phyloP scores from a whole-genome alignment of 2,888 invertebrate species.

The Pollenia labialis region DNA sequence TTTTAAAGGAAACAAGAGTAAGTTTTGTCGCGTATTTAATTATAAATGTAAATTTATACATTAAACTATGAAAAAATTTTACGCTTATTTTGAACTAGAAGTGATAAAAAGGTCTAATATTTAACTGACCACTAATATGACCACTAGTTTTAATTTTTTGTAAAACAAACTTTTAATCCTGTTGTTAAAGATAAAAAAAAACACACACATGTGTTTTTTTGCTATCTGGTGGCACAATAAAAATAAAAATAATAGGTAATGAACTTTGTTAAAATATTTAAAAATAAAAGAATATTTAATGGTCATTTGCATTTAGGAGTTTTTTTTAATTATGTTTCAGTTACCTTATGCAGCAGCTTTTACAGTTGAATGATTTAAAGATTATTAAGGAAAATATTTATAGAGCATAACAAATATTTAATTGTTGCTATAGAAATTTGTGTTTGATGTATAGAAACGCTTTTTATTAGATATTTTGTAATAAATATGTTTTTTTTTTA shows the following conservation, averaged over 20 bases:
- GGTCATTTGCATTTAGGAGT: conserved; percentile 8
- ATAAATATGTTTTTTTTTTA: background rate
- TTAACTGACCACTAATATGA: conserved; percentile 61
- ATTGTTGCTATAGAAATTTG: background rate
- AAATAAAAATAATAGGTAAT: conserved; percentile 22
- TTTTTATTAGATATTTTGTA: background rate
- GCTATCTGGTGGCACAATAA: background rate
- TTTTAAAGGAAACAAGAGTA: conserved; percentile 31
- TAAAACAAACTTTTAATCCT: conserved; percentile 50
- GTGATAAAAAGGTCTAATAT: conserved; percentile 14
- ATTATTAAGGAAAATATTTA: background rate
- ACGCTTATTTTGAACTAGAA: conserved; percentile 27
- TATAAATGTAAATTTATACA: conserved; percentile 66
- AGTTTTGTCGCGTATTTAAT: conserved; percentile 64
- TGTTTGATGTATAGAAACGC: background rate
- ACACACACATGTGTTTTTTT: conserved; percentile 26
- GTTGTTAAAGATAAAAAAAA: conserved; percentile 23
- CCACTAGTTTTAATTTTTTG: conserved; percentile 35
- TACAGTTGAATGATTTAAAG: conserved; percentile 32
- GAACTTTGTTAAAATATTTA: background rate
- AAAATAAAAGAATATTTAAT: background rate
- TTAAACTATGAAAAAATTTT: conserved; percentile 9
- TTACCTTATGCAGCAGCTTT: conserved; percentile 25
- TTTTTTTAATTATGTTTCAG: conserved; percentile 1
- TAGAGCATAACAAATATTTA: conserved; percentile 3